A percentile compares a stretch with the other conserved stretches of the same genome.
These are phyloP conservation scores for Grantiella picta DNA, from an alignment of 2,113 vertebrate genomes.

Conservation along the genomic window DNA sequence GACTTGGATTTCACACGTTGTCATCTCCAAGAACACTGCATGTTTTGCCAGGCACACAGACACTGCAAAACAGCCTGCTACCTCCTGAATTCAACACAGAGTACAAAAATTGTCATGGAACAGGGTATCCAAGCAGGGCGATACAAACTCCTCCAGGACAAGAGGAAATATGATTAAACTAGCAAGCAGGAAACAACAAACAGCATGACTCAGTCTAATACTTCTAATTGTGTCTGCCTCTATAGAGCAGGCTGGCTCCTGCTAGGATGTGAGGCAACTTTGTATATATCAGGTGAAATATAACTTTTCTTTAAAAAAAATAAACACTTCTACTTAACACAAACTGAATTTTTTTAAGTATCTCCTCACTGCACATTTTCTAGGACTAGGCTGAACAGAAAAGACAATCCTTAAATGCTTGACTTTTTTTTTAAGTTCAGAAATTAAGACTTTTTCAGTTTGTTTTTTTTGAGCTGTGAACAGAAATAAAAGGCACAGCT, in stretches of 20 bases:
- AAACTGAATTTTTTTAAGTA: neutral
- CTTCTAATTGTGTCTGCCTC: neutral
- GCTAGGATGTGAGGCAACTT: neutral
- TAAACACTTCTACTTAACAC: neutral
- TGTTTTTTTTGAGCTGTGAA: neutral
- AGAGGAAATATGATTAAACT: neutral
- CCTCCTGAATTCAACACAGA: neutral
- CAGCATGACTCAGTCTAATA: neutral
- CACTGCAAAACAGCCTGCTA: neutral
- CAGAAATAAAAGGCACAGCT: neutral
- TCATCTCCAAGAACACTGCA: neutral
- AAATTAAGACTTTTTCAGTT: neutral
- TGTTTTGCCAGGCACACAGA: neutral
- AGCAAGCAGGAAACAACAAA: neutral
- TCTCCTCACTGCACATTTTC: neutral
- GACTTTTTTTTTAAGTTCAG: neutral
- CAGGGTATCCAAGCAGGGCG: neutral
- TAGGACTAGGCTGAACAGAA: neutral
- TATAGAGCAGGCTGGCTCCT: neutral
- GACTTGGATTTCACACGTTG: neutral
- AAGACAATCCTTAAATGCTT: neutral
- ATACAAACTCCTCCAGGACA: neutral
- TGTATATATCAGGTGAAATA: neutral
- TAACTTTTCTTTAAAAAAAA: neutral
- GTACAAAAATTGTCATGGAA: neutral